Evolutionary conservation across 2,113 vertebrate genomes (phyloP).

Genomic region (Garra rufa): DNA sequence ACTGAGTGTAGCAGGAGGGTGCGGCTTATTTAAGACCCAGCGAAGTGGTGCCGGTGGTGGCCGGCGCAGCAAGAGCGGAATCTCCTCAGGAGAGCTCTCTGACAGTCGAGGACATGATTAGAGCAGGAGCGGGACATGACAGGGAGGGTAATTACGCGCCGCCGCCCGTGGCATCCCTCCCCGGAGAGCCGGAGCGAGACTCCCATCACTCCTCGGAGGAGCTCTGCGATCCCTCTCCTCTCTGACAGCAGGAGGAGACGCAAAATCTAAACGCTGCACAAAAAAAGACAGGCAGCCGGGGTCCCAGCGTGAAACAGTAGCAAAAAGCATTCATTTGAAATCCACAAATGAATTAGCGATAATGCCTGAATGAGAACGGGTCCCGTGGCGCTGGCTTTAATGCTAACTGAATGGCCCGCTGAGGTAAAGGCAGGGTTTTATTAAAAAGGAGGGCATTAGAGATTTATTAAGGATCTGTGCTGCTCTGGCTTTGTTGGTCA

Average conservation of each 20-base stretch:
- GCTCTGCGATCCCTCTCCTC: slow-evolving; percentile 50
- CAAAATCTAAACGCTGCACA: neutral
- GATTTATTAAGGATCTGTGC: neutral
- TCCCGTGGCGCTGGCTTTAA: slow-evolving; percentile 19
- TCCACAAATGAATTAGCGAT: slow-evolving; percentile 17
- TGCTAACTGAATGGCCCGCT: neutral
- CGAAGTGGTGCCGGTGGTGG: neutral
- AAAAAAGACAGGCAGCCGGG: slow-evolving; percentile 34
- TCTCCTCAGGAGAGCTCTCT: slow-evolving; percentile 49
- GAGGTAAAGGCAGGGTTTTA: slow-evolving; percentile 16
- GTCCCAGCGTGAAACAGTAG: neutral
- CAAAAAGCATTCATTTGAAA: slow-evolving; percentile 31
- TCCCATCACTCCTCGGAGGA: slow-evolving; percentile 43
- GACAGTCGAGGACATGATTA: slow-evolving; percentile 65
- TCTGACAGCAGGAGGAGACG: slow-evolving; percentile 15
- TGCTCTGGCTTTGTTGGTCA: neutral
- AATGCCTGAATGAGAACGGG: neutral
- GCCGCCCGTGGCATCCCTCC: slow-evolving; percentile 55
- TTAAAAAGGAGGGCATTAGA: neutral
- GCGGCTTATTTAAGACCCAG: slow-evolving; percentile 4
- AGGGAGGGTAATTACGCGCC: slow-evolving; percentile 63
- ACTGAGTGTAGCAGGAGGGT: slow-evolving; percentile 19
- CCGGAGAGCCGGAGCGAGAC: slow-evolving; percentile 58
- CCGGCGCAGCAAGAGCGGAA: neutral
- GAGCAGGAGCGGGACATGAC: slow-evolving; percentile 47